Percentiles rank a stretch among this genome's conserved stretches.
These are phyloP conservation scores for Brachionus paranguensis DNA, from an alignment of 1,140 invertebrate species.

Conservation along the genomic window DNA sequence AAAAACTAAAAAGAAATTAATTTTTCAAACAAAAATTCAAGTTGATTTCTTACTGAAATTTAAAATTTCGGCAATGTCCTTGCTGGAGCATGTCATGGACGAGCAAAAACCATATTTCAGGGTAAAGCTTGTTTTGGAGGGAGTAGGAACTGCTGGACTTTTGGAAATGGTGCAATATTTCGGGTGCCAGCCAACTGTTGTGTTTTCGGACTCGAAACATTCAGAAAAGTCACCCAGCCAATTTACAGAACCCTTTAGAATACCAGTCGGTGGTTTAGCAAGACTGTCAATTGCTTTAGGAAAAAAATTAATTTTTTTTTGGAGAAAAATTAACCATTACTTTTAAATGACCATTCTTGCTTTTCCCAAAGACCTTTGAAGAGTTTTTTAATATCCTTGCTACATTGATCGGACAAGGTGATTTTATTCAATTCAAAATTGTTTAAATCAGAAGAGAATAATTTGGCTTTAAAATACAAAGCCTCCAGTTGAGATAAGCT, in stretches of 20 bases:
- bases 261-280: neutral
- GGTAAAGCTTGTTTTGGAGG: neutral
- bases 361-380: neutral
- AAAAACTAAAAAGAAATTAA: neutral
- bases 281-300: neutral
- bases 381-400: neutral
- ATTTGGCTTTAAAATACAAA: neutral
- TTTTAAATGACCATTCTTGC: neutral
- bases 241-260: neutral
- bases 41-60: neutral
- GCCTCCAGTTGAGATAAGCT: neutral
- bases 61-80: constrained; percentile 8
- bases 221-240: constrained; percentile 5
- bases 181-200: neutral
- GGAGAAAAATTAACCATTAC: neutral
- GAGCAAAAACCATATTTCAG: constrained; percentile 4
- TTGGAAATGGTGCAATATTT: constrained; percentile 18
- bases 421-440: neutral
- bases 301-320: neutral
- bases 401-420: neutral
- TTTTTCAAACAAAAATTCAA: too few relatives aligned
- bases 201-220: neutral
- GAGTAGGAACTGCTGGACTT: neutral
- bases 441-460: neutral
- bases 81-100: neutral